Evolutionary conservation across 2,888 invertebrate species (phyloP).

Genomic region (Craniophora ligustri): DNA sequence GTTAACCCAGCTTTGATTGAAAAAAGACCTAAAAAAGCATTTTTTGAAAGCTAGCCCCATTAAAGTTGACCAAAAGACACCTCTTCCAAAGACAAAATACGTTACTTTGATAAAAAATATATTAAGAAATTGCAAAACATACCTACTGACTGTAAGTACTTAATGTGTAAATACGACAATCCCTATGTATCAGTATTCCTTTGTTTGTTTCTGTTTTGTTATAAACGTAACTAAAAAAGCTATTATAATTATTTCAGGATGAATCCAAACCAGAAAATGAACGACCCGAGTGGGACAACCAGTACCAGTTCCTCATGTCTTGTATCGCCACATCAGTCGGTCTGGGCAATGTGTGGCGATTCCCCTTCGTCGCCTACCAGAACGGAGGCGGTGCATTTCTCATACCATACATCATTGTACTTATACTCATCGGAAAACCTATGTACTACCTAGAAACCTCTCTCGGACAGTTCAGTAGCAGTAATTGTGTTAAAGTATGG

Average conservation of each 20-base stretch:
- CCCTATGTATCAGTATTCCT: no score
- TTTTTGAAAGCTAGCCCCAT: no score
- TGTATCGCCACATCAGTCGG: constrained; percentile 93
- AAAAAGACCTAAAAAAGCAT: no score
- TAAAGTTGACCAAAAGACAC: no score
- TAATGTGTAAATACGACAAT: no score
- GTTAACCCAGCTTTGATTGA: no score
- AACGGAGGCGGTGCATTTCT: constrained; percentile 93
- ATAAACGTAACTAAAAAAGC: background rate
- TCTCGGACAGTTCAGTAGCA: constrained; percentile 94
- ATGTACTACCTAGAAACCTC: constrained; percentile 95
- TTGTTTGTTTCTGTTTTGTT: background rate
- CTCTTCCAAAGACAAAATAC: no score
- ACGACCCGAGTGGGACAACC: constrained; percentile 89
- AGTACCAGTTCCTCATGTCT: constrained; percentile 92
- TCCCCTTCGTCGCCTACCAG: constrained; percentile 89
- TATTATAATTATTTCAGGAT: constrained; percentile 43
- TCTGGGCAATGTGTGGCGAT: constrained; percentile 92
- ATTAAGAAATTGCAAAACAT: no score
- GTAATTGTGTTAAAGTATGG: constrained; percentile 93
- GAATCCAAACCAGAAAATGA: constrained; percentile 48
- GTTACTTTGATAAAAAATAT: no score
- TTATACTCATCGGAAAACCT: constrained; percentile 92
- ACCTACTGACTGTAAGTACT: no score
- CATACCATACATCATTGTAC: constrained; percentile 91